phyloP scores from a whole-genome alignment of 1,140 invertebrate species.

The Arion vulgaris region DNA sequence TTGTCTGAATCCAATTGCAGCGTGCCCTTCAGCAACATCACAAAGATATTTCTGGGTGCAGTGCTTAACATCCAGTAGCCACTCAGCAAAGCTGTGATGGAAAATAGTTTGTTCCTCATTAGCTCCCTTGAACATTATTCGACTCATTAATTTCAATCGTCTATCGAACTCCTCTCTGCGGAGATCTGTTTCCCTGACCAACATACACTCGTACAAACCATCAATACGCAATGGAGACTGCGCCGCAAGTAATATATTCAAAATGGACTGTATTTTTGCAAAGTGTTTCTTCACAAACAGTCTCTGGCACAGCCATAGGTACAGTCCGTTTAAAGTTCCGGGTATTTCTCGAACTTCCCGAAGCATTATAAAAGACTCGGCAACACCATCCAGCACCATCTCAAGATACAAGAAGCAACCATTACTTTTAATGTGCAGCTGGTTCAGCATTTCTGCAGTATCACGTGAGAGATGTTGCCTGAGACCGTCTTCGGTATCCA shows the following conservation, averaged over 20 bases:
- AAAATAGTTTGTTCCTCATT: constrained; percentile 81
- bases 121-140: constrained; percentile 74
- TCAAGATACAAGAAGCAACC: constrained; percentile 95
- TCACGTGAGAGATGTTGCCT: constrained; percentile 86
- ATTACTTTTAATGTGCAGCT: constrained; percentile 96
- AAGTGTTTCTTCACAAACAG: constrained; percentile 82
- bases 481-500: constrained; percentile 81
- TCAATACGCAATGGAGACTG: constrained; percentile 86
- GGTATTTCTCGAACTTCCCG: constrained; percentile 90
- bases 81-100: constrained; percentile 92
- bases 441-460: constrained; percentile 94
- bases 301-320: constrained; percentile 94
- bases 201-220: constrained; percentile 84
- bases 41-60: constrained; percentile 96
- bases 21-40: constrained; percentile 88
- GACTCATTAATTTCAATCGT: constrained; percentile 83
- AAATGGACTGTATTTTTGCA: constrained; percentile 84
- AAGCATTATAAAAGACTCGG: constrained; percentile 92
- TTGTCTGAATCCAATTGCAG: constrained; percentile 89
- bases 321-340: constrained; percentile 93
- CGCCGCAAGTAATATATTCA: constrained; percentile 90
- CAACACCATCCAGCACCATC: constrained; percentile 87
- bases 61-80: constrained; percentile 95
- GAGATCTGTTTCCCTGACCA: constrained; percentile 84
- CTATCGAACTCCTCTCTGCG: constrained; percentile 88